These are phyloP conservation scores for Lamprologus sp. DNA, from an alignment of 2,113 vertebrate species.

Conservation along the genomic window DNA sequence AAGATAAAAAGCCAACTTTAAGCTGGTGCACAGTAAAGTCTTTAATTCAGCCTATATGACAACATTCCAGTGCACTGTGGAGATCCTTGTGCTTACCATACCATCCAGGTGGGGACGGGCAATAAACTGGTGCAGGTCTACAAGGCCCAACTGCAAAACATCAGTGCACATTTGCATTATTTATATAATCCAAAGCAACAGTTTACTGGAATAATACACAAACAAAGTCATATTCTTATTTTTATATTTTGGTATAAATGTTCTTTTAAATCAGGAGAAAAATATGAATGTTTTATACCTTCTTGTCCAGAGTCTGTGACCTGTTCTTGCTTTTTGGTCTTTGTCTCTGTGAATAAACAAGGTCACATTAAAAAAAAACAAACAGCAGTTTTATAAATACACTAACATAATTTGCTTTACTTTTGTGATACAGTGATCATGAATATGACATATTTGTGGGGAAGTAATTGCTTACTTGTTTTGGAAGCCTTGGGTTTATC, in stretches of 20 bases:
- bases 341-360: background rate
- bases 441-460: background rate
- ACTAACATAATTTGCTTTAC: background rate
- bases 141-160: conserved; percentile 62
- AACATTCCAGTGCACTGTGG: background rate
- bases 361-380: background rate
- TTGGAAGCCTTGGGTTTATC: conserved; percentile 25
- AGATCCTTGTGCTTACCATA: conserved; percentile 61
- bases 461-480: background rate
- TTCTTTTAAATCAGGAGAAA: background rate
- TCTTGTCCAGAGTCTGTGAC: conserved; percentile 28
- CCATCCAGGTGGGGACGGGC: conserved; percentile 72
- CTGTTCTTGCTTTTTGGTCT: conserved; percentile 5
- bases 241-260: background rate
- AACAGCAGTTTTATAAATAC: background rate
- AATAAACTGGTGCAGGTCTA: conserved; percentile 71
- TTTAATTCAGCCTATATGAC: background rate
- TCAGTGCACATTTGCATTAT: background rate
- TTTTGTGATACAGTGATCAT: background rate
- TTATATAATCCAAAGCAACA: background rate
- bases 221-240: background rate
- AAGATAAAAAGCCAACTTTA: background rate
- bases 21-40: background rate
- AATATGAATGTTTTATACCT: background rate
- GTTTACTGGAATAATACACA: background rate